Conservation (phyloP, 2,888 invertebrate species). For the Volucella zonaria region DNA sequence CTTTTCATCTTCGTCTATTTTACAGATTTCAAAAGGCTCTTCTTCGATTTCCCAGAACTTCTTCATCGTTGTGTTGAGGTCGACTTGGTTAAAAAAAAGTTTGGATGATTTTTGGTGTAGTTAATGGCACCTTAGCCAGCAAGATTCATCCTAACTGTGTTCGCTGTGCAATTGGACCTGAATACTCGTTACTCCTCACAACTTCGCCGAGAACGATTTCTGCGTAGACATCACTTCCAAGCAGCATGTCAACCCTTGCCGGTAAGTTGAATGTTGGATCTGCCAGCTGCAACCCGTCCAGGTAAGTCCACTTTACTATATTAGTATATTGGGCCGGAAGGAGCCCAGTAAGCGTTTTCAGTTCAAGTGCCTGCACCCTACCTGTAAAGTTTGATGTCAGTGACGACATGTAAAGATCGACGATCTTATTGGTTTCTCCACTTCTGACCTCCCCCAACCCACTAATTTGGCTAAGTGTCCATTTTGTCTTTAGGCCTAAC, state of each 20-base stretch:
- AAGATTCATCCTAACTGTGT: conserved; percentile 21
- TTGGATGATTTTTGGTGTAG: not conserved
- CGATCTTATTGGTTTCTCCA: too few relatives aligned
- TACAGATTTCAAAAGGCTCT: not conserved
- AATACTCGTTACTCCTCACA: not conserved
- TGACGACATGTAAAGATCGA: too few relatives aligned
- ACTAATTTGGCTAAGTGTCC: too few relatives aligned
- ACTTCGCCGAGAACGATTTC: too few relatives aligned
- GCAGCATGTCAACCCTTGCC: not conserved
- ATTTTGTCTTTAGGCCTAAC: too few relatives aligned
- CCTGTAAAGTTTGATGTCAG: too few relatives aligned
- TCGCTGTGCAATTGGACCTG: conserved; percentile 16
- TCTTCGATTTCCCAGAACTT: conserved; percentile 25
- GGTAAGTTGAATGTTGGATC: conserved; percentile 13
- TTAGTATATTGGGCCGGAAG: too few relatives aligned
- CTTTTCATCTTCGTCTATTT: conserved; percentile 6
- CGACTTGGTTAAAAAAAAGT: not conserved
- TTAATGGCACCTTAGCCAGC: not conserved
- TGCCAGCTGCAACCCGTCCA: too few relatives aligned
- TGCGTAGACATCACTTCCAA: conserved; percentile 10
- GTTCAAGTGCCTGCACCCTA: too few relatives aligned
- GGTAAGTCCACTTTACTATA: too few relatives aligned
- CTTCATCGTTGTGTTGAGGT: not conserved
- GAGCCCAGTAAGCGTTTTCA: too few relatives aligned
- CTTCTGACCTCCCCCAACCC: too few relatives aligned